A percentile compares a stretch with the other conserved stretches of the same genome.
These are phyloP conservation scores for Hozukius guyotensis DNA, from an alignment of 2,797 vertebrate species.

Conservation along the genomic window DNA sequence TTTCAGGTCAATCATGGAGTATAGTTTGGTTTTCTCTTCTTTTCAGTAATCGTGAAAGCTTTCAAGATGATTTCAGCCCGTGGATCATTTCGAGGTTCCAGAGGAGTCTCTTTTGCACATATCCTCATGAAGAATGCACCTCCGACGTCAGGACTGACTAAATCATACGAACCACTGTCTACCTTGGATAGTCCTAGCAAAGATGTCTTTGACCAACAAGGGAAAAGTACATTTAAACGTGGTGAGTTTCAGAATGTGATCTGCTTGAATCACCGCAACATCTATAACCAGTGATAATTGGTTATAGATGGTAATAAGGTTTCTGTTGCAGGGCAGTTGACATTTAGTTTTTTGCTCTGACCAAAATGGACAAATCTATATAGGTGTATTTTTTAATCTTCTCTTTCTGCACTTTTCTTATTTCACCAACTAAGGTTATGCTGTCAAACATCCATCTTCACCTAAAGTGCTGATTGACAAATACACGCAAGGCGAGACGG, in stretches of 20 bases:
- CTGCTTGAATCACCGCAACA: background rate
- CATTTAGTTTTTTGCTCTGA: background rate
- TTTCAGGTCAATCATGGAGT: background rate
- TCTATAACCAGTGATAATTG: background rate
- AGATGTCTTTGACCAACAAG: background rate
- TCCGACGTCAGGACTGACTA: background rate
- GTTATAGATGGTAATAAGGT: too few species aligned
- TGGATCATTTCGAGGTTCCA: constrained; percentile 53
- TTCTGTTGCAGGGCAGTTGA: background rate
- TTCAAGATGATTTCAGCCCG: constrained; percentile 55
- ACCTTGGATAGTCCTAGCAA: background rate
- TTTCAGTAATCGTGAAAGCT: background rate
- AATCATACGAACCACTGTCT: background rate
- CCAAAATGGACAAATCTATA: background rate
- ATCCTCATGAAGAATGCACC: constrained; percentile 61
- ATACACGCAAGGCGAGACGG: constrained; percentile 81
- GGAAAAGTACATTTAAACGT: background rate
- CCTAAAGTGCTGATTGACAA: constrained; percentile 78
- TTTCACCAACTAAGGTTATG: constrained; percentile 29
- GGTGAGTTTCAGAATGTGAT: constrained; percentile 25
- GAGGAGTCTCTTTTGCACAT: constrained; percentile 57
- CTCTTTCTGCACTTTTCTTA: background rate
- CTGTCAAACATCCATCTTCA: constrained; percentile 53
- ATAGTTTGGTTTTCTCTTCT: background rate
- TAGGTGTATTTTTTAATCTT: background rate